phyloP scores from a whole-genome alignment of 2,797 vertebrate genomes.

The Aselliscus stoliczkanus region DNA sequence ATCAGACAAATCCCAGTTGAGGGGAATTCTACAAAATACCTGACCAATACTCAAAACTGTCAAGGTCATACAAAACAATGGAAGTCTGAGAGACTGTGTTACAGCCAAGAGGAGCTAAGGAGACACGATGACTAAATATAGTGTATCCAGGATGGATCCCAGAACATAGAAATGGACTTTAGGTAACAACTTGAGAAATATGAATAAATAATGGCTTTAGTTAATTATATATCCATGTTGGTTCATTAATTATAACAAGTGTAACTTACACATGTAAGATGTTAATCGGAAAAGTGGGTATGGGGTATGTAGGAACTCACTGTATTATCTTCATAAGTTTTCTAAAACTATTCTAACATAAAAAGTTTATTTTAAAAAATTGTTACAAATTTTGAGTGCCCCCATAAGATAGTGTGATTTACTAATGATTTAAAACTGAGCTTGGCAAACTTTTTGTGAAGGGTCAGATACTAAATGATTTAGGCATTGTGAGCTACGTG shows the following conservation, averaged over 20 bases:
- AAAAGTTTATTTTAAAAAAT: not conserved
- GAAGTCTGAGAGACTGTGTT: not conserved
- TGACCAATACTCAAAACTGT: not conserved
- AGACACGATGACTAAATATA: not conserved
- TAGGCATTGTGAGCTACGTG: not conserved
- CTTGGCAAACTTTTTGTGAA: not conserved
- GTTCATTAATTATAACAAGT: not conserved
- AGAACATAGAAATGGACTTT: not conserved
- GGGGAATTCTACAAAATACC: not conserved
- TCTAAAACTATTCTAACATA: not conserved
- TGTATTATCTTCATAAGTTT: not conserved
- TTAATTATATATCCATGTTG: not conserved
- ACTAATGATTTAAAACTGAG: not conserved
- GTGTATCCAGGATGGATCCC: not conserved
- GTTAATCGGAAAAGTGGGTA: not conserved
- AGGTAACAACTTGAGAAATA: not conserved
- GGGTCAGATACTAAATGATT: not conserved
- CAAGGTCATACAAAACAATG: not conserved
- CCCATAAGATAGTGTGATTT: not conserved
- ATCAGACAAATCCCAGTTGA: not conserved
- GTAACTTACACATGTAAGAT: not conserved
- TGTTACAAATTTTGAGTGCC: not conserved
- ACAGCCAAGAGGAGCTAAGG: not conserved
- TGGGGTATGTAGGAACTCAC: not conserved
- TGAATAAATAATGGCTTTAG: not conserved